Percentiles rank a stretch among this genome's conserved stretches.
Evolutionary conservation across 2,797 vertebrate species (phyloP).

Genomic region (Clarias fuscus): DNA sequence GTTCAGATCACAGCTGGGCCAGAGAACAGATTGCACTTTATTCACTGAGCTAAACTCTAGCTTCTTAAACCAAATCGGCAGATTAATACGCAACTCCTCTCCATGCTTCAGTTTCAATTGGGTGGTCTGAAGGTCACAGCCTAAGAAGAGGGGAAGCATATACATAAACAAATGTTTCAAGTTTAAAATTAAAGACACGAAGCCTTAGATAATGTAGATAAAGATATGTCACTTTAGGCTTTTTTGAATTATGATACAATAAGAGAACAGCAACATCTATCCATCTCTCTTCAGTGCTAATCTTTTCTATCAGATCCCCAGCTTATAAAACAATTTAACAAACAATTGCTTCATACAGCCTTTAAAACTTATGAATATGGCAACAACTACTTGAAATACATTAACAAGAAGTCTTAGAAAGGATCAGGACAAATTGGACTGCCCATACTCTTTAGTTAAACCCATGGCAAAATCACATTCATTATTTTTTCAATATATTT

Average conservation of each 20-base stretch:
- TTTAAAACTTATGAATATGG: background rate
- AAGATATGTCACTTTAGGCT: background rate
- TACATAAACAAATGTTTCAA: background rate
- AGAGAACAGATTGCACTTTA: background rate
- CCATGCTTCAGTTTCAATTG: background rate
- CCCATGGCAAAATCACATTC: background rate
- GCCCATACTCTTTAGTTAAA: background rate
- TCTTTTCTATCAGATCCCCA: no score
- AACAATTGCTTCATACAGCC: no score
- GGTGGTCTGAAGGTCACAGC: constrained; percentile 2
- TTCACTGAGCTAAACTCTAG: constrained; percentile 60
- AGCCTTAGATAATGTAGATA: no score
- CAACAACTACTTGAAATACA: background rate
- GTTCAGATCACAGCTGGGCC: background rate
- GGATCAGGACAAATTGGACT: background rate
- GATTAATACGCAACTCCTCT: constrained; percentile 61
- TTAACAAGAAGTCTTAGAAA: background rate
- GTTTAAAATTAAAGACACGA: background rate
- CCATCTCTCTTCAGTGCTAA: no score
- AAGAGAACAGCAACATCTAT: background rate
- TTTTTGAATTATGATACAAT: background rate
- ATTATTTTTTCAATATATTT: background rate
- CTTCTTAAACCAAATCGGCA: constrained; percentile 55
- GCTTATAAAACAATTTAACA: no score
- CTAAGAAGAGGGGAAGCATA: background rate